A percentile compares a stretch with the other conserved stretches of the same genome.
These are phyloP conservation scores for Notothenia rossii DNA, from an alignment of 2,113 vertebrate genomes.

Conservation along the genomic window DNA sequence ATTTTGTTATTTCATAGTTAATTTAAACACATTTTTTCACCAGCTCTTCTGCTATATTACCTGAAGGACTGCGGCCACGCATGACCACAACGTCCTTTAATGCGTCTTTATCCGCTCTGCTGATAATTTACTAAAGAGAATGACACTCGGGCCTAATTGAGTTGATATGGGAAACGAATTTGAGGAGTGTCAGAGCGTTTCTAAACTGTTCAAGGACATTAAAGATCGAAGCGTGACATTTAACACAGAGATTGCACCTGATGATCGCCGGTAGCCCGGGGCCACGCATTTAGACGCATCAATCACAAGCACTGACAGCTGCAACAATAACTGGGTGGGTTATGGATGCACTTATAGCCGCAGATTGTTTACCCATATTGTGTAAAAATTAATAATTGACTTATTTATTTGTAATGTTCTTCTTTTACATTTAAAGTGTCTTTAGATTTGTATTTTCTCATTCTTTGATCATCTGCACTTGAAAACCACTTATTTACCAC, in stretches of 20 bases:
- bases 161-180: conserved; percentile 95
- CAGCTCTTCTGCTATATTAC: conserved; percentile 14
- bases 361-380: conserved; percentile 5
- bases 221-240: conserved; percentile 91
- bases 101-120: conserved; percentile 82
- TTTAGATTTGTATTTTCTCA: background rate
- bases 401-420: no score
- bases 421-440: background rate
- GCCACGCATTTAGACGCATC: conserved; percentile 84
- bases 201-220: conserved; percentile 93
- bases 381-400: background rate
- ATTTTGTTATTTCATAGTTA: background rate
- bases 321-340: conserved; percentile 70
- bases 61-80: conserved; percentile 47
- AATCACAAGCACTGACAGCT: conserved; percentile 80
- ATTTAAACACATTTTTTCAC: background rate
- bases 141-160: conserved; percentile 82
- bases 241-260: conserved; percentile 85
- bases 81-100: conserved; percentile 64
- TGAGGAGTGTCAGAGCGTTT: conserved; percentile 90
- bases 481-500: background rate
- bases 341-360: conserved; percentile 33
- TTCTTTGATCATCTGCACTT: background rate
- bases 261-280: conserved; percentile 77
- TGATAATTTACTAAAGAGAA: conserved; percentile 78